These are phyloP conservation scores for Carapus acus DNA, from an alignment of 2,797 vertebrate species.

Conservation along the genomic window DNA sequence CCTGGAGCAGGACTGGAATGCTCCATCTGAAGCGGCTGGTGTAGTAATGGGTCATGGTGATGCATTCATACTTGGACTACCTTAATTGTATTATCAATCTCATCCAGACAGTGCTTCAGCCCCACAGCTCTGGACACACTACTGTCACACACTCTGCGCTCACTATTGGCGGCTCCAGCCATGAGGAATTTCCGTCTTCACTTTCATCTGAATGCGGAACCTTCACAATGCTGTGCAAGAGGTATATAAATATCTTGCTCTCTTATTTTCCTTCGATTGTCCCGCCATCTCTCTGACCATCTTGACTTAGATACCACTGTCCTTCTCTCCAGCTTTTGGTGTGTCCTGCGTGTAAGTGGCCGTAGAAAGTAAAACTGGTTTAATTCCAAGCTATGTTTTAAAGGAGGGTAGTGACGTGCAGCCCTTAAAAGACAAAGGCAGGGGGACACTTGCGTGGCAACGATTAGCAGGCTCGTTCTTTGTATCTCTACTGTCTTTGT, in stretches of 20 bases:
- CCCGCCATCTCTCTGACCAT: conserved; percentile 25
- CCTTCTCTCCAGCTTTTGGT: conserved; percentile 40
- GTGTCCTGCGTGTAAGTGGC: conserved; percentile 38
- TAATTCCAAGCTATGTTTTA: conserved; percentile 65
- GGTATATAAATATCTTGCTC: no score
- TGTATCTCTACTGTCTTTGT: conserved; percentile 57
- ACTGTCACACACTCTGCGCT: conserved; percentile 58
- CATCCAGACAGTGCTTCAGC: conserved; percentile 68
- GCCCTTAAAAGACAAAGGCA: conserved; percentile 50
- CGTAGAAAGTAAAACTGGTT: conserved; percentile 54
- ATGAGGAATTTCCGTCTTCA: conserved; percentile 49
- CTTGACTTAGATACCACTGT: conserved; percentile 3
- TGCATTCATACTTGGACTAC: conserved; percentile 72
- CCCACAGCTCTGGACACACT: conserved; percentile 68
- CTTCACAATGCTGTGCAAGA: conserved; percentile 29
- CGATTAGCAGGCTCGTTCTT: conserved; percentile 42
- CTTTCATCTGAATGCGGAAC: conserved; percentile 55
- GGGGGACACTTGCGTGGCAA: conserved; percentile 32
- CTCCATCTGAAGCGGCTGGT: conserved; percentile 71
- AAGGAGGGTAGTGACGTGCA: conserved; percentile 67
- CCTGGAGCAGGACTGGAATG: conserved; percentile 67
- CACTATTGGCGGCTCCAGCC: conserved; percentile 48
- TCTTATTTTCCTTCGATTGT: conserved; percentile 12
- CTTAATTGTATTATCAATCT: conserved; percentile 79
- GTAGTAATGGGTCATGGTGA: conserved; percentile 74